phyloP scores from a whole-genome alignment of 2,113 vertebrate genomes.

The Trogon surrucura region DNA sequence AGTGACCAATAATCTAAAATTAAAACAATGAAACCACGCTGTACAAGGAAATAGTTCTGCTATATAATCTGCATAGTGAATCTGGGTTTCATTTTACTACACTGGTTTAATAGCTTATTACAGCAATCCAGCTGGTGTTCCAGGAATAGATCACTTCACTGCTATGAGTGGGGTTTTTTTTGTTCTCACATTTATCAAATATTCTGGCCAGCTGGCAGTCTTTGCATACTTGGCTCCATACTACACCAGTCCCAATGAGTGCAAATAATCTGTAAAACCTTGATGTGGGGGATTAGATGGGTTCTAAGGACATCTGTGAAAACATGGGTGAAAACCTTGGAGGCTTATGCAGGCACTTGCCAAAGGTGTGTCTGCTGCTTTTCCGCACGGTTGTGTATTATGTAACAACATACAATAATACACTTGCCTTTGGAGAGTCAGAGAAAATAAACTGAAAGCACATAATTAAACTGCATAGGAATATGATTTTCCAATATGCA shows the following conservation, averaged over 20 bases:
- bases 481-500: neutral
- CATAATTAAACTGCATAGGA: neutral
- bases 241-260: neutral
- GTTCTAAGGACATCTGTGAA: conserved; percentile 51
- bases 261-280: conserved; percentile 58
- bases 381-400: conserved; percentile 26
- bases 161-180: conserved; percentile 31
- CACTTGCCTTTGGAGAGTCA: neutral
- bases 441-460: conserved; percentile 15
- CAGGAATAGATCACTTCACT: conserved; percentile 50
- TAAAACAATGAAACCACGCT: neutral
- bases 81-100: conserved; percentile 52
- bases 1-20: neutral
- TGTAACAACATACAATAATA: neutral
- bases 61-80: neutral
- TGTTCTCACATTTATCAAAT: conserved; percentile 40
- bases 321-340: conserved; percentile 35
- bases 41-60: neutral
- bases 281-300: conserved; percentile 9
- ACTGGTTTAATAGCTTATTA: conserved; percentile 34
- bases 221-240: neutral
- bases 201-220: conserved; percentile 58
- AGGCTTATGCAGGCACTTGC: neutral
- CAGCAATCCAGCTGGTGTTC: conserved; percentile 56
- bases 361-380: conserved; percentile 25